phyloP scores from a whole-genome alignment of 2,113 vertebrate genomes.

The Rhinoderma darwinii region DNA sequence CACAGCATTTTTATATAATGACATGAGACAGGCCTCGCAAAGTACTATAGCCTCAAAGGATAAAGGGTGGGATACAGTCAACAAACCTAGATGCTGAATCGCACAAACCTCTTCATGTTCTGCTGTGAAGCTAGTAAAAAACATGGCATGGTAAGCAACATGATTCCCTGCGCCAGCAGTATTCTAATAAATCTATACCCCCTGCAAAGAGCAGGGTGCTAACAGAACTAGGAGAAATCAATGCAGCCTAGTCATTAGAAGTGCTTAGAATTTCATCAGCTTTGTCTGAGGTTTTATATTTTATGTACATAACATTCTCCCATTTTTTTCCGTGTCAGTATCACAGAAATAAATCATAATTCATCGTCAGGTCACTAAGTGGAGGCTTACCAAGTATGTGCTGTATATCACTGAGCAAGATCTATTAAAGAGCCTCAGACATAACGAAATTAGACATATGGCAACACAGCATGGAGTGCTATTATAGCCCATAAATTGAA shows the following conservation, averaged over 20 bases:
- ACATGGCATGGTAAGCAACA: neutral
- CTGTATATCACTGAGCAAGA: neutral
- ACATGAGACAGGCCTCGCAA: slow-evolving; percentile 23
- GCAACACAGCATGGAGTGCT: neutral
- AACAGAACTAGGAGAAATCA: neutral
- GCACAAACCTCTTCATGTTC: neutral
- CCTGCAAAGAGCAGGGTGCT: neutral
- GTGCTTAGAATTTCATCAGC: neutral
- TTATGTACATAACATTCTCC: slow-evolving; percentile 13
- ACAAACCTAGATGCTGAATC: neutral
- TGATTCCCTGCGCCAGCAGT: neutral
- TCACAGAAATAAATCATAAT: slow-evolving; percentile 9
- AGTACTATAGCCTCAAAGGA: slow-evolving; percentile 32
- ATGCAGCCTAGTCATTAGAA: neutral
- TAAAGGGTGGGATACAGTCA: neutral
- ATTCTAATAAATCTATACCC: neutral
- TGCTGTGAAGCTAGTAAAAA: neutral
- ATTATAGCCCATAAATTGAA: neutral
- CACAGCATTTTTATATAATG: slow-evolving; percentile 7
- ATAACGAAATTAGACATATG: slow-evolving; percentile 4
- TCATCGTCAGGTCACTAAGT: slow-evolving; percentile 33
- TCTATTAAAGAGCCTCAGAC: slow-evolving; percentile 15
- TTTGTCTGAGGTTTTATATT: neutral
- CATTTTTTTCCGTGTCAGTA: slow-evolving; percentile 22
- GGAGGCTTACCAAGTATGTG: slow-evolving; percentile 10